Base-by-base conservation (phyloP, 2,113 vertebrate species). In the Silurus asotus region DNA sequence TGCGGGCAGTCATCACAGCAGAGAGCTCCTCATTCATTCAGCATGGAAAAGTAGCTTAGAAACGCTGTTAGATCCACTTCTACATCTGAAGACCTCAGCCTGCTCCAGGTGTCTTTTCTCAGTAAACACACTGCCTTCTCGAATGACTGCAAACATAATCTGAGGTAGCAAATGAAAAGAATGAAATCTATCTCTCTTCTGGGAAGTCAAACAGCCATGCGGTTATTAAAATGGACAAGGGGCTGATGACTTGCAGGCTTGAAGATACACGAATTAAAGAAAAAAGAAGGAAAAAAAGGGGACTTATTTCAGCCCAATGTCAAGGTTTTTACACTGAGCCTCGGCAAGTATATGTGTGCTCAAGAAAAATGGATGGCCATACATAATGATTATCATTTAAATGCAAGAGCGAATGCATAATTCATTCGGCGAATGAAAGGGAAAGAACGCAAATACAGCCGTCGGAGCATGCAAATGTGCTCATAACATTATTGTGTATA, bases 381-480 rank as follows among this genome's bases (percentile, higher is more conserved):
- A 83, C 61, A 75, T 37, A 86, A 86, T 76, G 55, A 81, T 61
- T 67, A 11, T 83, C 70, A 85, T 80, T 86, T 58, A 72, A 67
- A 84, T 86, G 84, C 62, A 81, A 86, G 37, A 84, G 67, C 62
- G 87, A 89, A 83, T 86, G 86, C 81, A 88, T 65, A 61, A 81
- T 74, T 81, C 83, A 81, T 81, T 58, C 83, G 49, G 58, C 28
- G 77, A 48, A 84, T 67, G 25, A 81, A 87, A 72, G 53, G 19
- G 17, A 59, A 62, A 81, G 64, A 79, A 75, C 2, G 28, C 61
- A 84, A 88, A 84, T 84, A 55, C 69, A 55, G 61, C 67, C 20
- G 48, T 23, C 55, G 62, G 62, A 82, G 84, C 87, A 70, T 82
- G 84, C 48, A 77, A 82, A 85, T 61, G 55, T 74, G 69, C 64